Conservation (phyloP, 2,113 vertebrate species). For the Ciconia maguari region DNA sequence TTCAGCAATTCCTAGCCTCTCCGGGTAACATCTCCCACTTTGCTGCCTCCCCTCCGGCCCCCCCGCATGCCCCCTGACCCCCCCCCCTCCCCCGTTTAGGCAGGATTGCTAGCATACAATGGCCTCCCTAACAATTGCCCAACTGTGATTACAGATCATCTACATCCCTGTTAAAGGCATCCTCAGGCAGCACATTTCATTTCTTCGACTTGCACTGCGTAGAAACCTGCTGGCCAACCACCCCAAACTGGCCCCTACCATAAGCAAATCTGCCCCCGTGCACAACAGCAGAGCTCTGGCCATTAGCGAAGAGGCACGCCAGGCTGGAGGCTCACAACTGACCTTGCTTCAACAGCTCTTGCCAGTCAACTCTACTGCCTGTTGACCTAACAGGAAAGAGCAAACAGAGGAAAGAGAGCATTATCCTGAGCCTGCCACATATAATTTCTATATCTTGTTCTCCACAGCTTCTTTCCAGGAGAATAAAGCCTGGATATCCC, state of each 20-base stretch:
- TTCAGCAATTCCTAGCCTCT: not conserved
- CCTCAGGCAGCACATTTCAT: not conserved
- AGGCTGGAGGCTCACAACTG: not conserved
- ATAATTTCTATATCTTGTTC: not conserved
- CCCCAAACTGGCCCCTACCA: not conserved
- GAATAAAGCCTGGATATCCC: not conserved
- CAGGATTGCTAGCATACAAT: not conserved
- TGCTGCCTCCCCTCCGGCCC: not conserved
- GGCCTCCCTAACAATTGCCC: too few species aligned
- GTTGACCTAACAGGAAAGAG: not conserved
- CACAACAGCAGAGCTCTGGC: not conserved
- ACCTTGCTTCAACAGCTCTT: not conserved
- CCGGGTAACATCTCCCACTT: not conserved
- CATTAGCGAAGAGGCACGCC: fast-evolving
- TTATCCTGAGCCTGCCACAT: not conserved
- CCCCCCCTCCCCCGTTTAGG: not conserved
- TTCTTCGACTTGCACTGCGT: not conserved
- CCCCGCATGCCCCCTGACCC: not conserved
- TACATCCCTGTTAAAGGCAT: not conserved
- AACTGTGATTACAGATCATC: not conserved
- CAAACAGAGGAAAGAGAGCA: not conserved
- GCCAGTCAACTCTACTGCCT: not conserved
- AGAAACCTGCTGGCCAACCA: not conserved
- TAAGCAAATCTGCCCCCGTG: fast-evolving
- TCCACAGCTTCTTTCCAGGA: not conserved